Percentiles rank a stretch among this genome's conserved stretches.
phyloP scores from a whole-genome alignment of 2,113 vertebrate genomes.

The Corythaeola cristata region DNA sequence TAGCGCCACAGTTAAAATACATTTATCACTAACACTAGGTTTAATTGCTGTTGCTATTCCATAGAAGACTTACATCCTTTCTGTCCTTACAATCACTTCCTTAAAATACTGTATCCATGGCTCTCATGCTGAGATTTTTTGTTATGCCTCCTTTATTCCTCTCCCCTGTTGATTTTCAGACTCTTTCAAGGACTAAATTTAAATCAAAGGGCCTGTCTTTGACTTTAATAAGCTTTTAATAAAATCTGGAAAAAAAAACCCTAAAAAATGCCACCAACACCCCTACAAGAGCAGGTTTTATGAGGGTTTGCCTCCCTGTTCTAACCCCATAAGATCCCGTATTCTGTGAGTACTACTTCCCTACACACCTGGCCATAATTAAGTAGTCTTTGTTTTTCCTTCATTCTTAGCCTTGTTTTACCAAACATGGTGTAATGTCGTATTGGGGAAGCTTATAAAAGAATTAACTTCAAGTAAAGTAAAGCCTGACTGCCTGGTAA shows the following conservation, averaged over 20 bases:
- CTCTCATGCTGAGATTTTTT: not conserved
- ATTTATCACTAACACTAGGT: not conserved
- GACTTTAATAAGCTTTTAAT: constrained; percentile 41
- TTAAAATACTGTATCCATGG: not conserved
- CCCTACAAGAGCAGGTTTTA: constrained; percentile 5
- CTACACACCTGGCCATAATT: constrained; percentile 49
- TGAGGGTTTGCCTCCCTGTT: not conserved
- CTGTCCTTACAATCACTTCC: not conserved
- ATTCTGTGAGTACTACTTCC: not conserved
- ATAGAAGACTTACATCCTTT: not conserved
- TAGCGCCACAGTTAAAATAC: not conserved
- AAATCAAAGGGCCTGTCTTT: constrained; percentile 22
- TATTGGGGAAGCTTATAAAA: constrained; percentile 10
- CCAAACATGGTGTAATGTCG: constrained; percentile 7
- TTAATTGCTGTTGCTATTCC: not conserved
- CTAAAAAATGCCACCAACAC: not conserved
- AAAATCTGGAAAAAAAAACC: not conserved
- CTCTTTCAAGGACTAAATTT: constrained; percentile 13
- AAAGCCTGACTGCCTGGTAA: not conserved
- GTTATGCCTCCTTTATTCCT: constrained; percentile 2
- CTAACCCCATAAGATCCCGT: not conserved
- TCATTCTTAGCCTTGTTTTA: constrained; percentile 17
- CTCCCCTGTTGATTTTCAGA: not conserved
- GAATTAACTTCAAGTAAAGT: not conserved
- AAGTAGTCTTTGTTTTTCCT: constrained; percentile 49